Conservation (phyloP, 1,140 invertebrate genomes). For the Heliconius hermathena region DNA sequence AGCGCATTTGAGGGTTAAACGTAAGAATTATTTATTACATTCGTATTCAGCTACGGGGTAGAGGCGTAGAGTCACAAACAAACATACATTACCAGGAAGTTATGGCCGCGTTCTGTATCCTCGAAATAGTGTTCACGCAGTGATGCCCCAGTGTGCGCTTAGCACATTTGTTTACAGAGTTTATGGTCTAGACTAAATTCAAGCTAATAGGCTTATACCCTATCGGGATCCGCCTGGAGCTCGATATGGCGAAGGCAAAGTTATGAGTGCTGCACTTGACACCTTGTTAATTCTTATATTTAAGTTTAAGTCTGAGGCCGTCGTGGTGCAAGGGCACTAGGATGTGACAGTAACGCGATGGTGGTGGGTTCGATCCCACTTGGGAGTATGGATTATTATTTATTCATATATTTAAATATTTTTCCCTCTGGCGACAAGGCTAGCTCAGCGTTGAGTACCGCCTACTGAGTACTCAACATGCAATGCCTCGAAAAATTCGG, state of each 20-base stretch:
- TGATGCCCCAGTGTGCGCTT: conserved; percentile 39
- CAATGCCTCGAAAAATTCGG: too few relatives aligned
- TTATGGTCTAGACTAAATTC: conserved; percentile 46
- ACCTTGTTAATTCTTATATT: conserved; percentile 36
- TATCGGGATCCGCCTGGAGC: conserved; percentile 39
- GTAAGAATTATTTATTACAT: background rate
- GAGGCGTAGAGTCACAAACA: conserved; percentile 28
- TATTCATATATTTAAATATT: too few relatives aligned
- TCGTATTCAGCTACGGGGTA: background rate
- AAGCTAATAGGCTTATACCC: conserved; percentile 46
- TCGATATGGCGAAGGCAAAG: conserved; percentile 42
- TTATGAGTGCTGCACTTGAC: conserved; percentile 42
- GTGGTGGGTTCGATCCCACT: too few relatives aligned
- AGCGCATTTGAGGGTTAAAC: background rate
- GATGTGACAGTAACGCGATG: too few relatives aligned
- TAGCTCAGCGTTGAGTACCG: too few relatives aligned
- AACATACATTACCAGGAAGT: conserved; percentile 38
- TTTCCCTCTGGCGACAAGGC: too few relatives aligned
- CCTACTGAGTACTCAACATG: too few relatives aligned
- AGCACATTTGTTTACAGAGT: conserved; percentile 42
- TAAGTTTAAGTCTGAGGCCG: conserved; percentile 9
- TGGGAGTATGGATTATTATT: too few relatives aligned
- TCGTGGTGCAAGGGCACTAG: too few relatives aligned
- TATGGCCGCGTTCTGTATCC: conserved; percentile 31
- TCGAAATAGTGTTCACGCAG: conserved; percentile 41